Evolutionary conservation across 2,797 vertebrate genomes (phyloP).

Genomic region (Brachymystax lenok): DNA sequence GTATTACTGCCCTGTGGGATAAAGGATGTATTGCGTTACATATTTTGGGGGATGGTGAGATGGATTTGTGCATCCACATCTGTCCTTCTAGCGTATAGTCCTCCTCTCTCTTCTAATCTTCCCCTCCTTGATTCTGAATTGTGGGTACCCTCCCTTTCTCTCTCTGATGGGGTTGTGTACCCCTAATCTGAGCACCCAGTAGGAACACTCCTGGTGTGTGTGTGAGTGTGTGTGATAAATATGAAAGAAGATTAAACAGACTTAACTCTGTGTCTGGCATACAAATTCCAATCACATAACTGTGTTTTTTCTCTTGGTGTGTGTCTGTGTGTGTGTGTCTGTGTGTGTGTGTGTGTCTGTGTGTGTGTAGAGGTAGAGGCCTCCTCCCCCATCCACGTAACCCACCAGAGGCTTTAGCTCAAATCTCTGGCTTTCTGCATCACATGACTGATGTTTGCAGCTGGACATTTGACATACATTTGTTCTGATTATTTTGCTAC

Average conservation of each 20-base stretch:
- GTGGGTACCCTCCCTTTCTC: slow-evolving; percentile 3
- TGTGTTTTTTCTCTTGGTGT: slow-evolving; percentile 74
- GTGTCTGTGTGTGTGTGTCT: slow-evolving; percentile 10
- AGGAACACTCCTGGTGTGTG: slow-evolving; percentile 43
- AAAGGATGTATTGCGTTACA: slow-evolving; percentile 33
- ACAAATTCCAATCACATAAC: slow-evolving; percentile 92
- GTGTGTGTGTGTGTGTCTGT: slow-evolving; percentile 31
- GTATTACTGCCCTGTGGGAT: too few relatives aligned
- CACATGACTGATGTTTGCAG: slow-evolving; percentile 76
- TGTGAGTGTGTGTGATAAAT: slow-evolving; percentile 78
- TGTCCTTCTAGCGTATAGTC: slow-evolving; percentile 32
- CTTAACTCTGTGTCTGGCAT: slow-evolving; percentile 94
- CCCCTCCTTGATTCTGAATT: slow-evolving; percentile 53
- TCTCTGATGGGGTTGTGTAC: slow-evolving; percentile 42
- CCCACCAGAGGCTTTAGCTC: slow-evolving; percentile 71
- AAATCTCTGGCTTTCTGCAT: slow-evolving; percentile 75
- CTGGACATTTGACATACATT: slow-evolving; percentile 76
- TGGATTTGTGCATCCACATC: slow-evolving; percentile 50
- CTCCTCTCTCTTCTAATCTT: slow-evolving; percentile 48
- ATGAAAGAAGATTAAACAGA: slow-evolving; percentile 96
- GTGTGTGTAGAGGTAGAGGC: slow-evolving; percentile 56
- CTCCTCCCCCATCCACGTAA: slow-evolving; percentile 67
- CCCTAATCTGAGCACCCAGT: slow-evolving; percentile 64
- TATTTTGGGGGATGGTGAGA: slow-evolving; percentile 32
- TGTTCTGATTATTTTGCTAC: slow-evolving; percentile 70